Evolutionary conservation across 35 echinoderm and acorn worm species (phyloP).

Genomic region (Eucidaris tribuloides): DNA sequence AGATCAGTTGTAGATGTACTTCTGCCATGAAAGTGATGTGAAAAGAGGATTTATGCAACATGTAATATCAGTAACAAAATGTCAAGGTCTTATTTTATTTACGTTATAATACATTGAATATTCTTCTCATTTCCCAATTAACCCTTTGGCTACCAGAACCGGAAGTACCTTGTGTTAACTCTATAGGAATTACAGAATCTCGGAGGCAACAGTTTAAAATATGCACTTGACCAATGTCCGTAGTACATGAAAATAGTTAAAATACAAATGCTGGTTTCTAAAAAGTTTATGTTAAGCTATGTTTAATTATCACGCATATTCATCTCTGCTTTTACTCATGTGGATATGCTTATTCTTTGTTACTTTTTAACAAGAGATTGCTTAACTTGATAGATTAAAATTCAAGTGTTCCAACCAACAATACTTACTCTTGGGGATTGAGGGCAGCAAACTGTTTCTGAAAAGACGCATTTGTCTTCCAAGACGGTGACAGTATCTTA

Average conservation of each 20-base stretch:
- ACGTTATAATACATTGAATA: neutral
- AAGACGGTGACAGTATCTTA: constrained; percentile 40
- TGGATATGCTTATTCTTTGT: neutral
- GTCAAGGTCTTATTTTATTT: neutral
- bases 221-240: no score
- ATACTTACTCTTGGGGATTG: constrained; percentile 12
- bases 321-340: neutral
- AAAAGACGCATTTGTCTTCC: constrained; percentile 75
- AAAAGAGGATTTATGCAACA: neutral
- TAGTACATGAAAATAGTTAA: no score
- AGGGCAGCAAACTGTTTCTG: constrained; percentile 6
- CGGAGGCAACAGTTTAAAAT: no score
- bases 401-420: no score
- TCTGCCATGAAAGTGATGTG: neutral
- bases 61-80: neutral
- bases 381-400: no score
- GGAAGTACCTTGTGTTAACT: no score
- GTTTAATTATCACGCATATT: neutral
- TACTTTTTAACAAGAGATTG: neutral
- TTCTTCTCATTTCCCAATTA: neutral
- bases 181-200: no score
- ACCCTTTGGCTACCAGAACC: no score
- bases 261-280: no score
- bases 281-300: neutral
- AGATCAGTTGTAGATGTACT: constrained; percentile 24